Conservation (phyloP, 2,113 vertebrate genomes). For the Pseudopipra pipra region DNA sequence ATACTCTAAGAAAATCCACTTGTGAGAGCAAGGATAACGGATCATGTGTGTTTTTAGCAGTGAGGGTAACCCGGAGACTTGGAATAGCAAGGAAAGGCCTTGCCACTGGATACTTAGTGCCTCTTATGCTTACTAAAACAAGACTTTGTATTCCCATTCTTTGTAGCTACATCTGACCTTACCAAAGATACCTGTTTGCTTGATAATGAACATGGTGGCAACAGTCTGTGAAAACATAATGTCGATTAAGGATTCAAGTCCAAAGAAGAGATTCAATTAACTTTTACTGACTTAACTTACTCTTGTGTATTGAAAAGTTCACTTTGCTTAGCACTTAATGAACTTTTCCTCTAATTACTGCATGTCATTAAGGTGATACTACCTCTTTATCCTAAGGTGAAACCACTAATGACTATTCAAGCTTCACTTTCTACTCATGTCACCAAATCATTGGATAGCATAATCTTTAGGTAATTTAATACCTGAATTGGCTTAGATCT, state of each 20-base stretch:
- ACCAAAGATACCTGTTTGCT: background rate
- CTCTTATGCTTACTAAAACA: background rate
- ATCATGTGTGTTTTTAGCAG: background rate
- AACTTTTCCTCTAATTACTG: slow-evolving; percentile 2
- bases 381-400: background rate
- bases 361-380: background rate
- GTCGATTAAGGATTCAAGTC: background rate
- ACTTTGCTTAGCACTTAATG: background rate
- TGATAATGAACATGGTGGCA: background rate
- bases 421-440: background rate
- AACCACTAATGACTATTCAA: background rate
- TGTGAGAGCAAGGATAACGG: background rate
- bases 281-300: background rate
- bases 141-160: background rate
- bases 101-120: background rate
- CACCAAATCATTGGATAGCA: background rate
- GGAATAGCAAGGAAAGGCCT: background rate
- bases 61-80: background rate
- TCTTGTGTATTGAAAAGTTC: background rate
- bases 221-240: background rate
- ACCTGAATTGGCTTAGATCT: background rate
- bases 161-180: background rate
- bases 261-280: background rate
- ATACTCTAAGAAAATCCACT: background rate
- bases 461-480: slow-evolving; percentile 45